Base-by-base conservation (phyloP, 2,797 vertebrate genomes). In the Pogonophryne albipinna region DNA sequence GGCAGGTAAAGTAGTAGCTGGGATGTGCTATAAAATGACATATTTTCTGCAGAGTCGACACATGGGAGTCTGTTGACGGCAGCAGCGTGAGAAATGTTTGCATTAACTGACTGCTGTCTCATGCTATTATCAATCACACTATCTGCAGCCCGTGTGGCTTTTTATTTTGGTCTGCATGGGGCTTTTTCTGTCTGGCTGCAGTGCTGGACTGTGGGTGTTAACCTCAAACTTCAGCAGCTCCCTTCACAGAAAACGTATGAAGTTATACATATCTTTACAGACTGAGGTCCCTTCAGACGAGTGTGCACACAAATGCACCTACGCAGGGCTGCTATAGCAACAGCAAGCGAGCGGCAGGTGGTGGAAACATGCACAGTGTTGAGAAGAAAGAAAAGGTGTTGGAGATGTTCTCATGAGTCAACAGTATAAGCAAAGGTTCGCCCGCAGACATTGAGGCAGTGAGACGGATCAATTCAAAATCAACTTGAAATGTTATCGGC, bases 251-350 rank as follows among this genome's bases (percentile, higher is more conserved):
- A 19, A 59, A 14, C 19, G 4, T 15, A 6, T 23, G 1, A n/a
- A 10, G 42, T 60, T 41, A 65, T 19, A 60, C 38, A 55, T 47
- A 6, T 17, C 42, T 23, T 17, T 27, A 34, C 19, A 16, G 13
- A 41, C 31, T 49, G 41, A 5, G n/a, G 19, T 71, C 10, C 38
- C 19, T 13, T 41, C 58, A 23, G 23, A 27, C 5, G 10, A 20
- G 17, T 1, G 17, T 23, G 15, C 60, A 2, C 42, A 51, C 16
- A 2, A 6, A 53, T 51, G 45, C 38, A 38, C 20, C 46, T 16
- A 44, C 20, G 15, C 23, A 5, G 9, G 0, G 69, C 81, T 61
- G 49, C 82, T 1, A 45, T 56, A 14, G 71, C 78, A 67, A 85
- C 58, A 1, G 1, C 14, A 5, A 17, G 69, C 31, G 5, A 20